A percentile compares a stretch with the other conserved stretches of the same genome.
These are phyloP conservation scores for Neopipo cinnamomea DNA, from an alignment of 2,113 vertebrate genomes.

Conservation along the genomic window DNA sequence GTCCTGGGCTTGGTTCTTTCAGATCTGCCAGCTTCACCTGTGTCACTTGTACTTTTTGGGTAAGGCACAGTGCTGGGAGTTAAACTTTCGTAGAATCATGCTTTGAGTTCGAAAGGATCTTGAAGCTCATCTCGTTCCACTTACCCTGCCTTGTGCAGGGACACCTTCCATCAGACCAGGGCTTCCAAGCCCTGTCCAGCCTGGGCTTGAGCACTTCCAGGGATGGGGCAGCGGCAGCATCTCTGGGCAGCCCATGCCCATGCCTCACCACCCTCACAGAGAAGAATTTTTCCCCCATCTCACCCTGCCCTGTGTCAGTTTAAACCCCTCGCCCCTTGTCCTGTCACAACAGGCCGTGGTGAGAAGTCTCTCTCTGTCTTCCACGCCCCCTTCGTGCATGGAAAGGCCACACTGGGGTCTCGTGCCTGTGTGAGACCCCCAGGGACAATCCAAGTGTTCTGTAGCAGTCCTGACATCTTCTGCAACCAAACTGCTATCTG, in stretches of 20 bases:
- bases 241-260: background rate
- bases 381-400: background rate
- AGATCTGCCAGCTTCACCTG: background rate
- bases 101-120: background rate
- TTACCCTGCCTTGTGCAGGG: background rate
- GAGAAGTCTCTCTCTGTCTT: background rate
- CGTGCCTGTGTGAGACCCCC: background rate
- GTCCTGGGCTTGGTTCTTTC: background rate
- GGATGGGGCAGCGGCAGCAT: background rate
- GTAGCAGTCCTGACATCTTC: background rate
- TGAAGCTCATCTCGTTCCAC: background rate
- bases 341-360: background rate
- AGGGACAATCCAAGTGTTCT: background rate
- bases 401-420: background rate
- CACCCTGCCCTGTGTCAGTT: background rate
- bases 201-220: background rate
- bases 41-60: background rate
- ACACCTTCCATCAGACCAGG: background rate
- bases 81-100: background rate
- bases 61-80: background rate
- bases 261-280: background rate
- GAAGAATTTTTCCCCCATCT: background rate
- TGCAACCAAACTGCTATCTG: background rate
- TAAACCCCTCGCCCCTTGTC: background rate
- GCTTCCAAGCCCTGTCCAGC: fast-evolving